phyloP scores from a whole-genome alignment of 2,113 vertebrate genomes.

The Gallinago jamesoni region DNA sequence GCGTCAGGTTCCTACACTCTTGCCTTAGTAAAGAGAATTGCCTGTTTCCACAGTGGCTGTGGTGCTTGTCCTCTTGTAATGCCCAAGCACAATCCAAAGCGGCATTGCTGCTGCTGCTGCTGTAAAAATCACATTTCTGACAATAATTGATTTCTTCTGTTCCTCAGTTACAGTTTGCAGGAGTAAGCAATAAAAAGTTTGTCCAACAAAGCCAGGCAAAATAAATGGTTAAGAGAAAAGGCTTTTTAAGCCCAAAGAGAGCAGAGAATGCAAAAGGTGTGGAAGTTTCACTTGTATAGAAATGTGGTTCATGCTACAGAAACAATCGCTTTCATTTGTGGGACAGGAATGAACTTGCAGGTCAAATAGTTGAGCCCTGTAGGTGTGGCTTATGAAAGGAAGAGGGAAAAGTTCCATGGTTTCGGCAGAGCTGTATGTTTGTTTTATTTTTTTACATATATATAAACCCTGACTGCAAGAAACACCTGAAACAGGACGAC shows the following conservation, averaged over 20 bases:
- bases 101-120: accelerated
- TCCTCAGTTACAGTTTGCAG: background rate
- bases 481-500: background rate
- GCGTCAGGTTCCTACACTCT: accelerated
- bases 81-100: accelerated
- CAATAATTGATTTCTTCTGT: background rate
- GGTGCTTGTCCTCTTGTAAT: accelerated
- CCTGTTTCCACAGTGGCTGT: accelerated
- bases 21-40: background rate
- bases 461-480: background rate
- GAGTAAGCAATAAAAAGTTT: background rate
- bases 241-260: background rate
- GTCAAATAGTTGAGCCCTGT: background rate
- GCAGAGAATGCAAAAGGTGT: accelerated
- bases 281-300: accelerated
- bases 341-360: accelerated
- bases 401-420: accelerated
- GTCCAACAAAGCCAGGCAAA: background rate
- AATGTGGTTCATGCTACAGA: accelerated
- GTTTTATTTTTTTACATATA: background rate
- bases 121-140: background rate
- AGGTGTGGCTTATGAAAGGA: background rate
- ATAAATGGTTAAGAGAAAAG: background rate
- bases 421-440: accelerated
- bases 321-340: background rate